These are phyloP conservation scores for Chromobotia macracanthus DNA, from an alignment of 2,797 vertebrate species.

Conservation along the genomic window DNA sequence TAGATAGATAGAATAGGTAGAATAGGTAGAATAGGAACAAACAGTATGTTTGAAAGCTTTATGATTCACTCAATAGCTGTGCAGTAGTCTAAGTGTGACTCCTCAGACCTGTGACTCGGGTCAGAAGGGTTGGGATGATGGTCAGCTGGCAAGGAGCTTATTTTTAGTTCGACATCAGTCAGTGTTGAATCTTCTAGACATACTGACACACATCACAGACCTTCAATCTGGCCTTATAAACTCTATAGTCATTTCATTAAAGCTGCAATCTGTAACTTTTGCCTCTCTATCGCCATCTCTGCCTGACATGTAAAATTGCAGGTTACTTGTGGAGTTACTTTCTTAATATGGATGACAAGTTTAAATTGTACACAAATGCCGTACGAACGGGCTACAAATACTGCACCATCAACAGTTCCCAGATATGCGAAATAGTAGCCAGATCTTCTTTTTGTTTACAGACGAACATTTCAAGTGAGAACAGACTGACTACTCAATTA, in stretches of 20 bases:
- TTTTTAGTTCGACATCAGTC: slow-evolving; percentile 24
- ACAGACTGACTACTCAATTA: too few species aligned
- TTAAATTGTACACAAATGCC: too few species aligned
- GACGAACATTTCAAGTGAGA: too few species aligned
- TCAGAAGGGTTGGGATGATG: slow-evolving; percentile 9
- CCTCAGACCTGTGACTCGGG: slow-evolving; percentile 29
- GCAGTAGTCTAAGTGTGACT: neutral
- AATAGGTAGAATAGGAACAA: neutral
- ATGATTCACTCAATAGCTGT: neutral
- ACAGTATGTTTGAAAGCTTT: slow-evolving; percentile 31
- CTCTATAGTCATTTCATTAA: slow-evolving; percentile 4
- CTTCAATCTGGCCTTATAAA: neutral
- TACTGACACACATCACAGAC: slow-evolving; percentile 17
- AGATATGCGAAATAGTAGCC: too few species aligned
- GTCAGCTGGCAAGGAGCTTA: slow-evolving; percentile 32
- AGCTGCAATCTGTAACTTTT: neutral
- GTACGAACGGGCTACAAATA: too few species aligned
- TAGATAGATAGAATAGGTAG: neutral
- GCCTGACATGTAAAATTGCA: too few species aligned
- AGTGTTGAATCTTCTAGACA: slow-evolving; percentile 18
- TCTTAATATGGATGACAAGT: too few species aligned
- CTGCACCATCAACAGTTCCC: too few species aligned
- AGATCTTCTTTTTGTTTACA: too few species aligned
- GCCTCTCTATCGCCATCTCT: too few species aligned
- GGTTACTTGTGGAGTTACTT: too few species aligned